Conservation (phyloP, 1,140 invertebrate species). For the Homarus americanus region DNA sequence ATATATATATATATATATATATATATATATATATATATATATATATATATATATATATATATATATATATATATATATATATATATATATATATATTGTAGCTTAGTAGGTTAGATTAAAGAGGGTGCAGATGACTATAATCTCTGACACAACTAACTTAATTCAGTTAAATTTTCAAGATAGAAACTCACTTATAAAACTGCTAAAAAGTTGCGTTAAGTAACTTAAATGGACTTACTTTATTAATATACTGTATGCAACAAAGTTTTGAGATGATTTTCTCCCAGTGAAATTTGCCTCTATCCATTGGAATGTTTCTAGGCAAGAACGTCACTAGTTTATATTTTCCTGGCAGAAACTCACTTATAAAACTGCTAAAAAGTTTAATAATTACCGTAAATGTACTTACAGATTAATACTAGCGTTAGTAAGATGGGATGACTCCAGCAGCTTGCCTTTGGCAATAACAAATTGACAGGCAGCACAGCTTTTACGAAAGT, state of each 20-base stretch:
- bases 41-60: slow-evolving; percentile 13
- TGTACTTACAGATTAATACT: too few species aligned
- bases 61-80: slow-evolving; percentile 13
- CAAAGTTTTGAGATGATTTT: background rate
- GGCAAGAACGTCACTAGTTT: too few species aligned
- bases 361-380: too few species aligned
- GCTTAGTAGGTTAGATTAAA: background rate
- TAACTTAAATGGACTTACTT: background rate
- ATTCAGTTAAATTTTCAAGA: background rate
- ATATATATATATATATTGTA: background rate
- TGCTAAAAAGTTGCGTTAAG: background rate
- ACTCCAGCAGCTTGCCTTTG: too few species aligned
- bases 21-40: slow-evolving; percentile 2
- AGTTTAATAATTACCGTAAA: too few species aligned
- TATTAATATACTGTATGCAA: background rate
- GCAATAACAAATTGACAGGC: too few species aligned
- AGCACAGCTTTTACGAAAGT: too few species aligned
- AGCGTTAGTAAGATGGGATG: too few species aligned
- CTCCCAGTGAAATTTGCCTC: too few species aligned
- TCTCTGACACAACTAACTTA: background rate
- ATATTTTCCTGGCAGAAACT: too few species aligned
- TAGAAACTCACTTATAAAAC: background rate
- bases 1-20: slow-evolving; percentile 6
- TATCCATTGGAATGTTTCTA: too few species aligned
- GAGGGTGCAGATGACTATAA: too few species aligned